A percentile compares a stretch with the other conserved stretches of the same genome.
Evolutionary conservation across 2,888 invertebrate species (phyloP).

Genomic region (Apamea crenata): DNA sequence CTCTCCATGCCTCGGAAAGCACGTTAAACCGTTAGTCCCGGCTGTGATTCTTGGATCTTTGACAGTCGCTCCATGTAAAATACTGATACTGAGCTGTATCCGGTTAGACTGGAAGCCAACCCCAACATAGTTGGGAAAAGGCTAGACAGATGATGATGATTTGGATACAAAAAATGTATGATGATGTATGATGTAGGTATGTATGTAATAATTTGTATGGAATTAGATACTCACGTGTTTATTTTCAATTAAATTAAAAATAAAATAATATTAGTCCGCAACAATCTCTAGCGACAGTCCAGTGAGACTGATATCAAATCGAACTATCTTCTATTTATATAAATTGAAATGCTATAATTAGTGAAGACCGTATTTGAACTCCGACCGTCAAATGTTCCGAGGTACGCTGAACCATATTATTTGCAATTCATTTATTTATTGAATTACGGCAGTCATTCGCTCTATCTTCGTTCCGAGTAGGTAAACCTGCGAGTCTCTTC

Average conservation of each 20-base stretch:
- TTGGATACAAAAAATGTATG: background rate
- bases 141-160: no score
- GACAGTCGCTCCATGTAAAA: no score
- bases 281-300: constrained; percentile 5
- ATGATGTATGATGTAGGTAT: no score
- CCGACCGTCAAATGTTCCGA: no score
- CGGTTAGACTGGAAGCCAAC: no score
- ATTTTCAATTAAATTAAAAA: constrained; percentile 2
- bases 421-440: no score
- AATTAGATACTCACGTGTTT: constrained; percentile 19
- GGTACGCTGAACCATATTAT: constrained; percentile 19
- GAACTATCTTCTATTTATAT: constrained; percentile 43
- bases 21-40: no score
- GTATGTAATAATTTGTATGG: no score
- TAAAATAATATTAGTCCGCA: background rate
- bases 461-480: background rate
- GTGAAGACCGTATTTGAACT: constrained; percentile 43
- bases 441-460: background rate
- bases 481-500: background rate
- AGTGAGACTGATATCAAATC: constrained; percentile 18
- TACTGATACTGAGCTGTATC: no score
- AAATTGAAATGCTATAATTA: constrained; percentile 7
- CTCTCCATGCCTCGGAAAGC: no score
- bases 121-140: no score
- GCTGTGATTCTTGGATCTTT: no score